Evolutionary conservation across 1,140 invertebrate species (phyloP), one percentile per base, ranked within the genome.

Genomic region (Cydia fagiglandana): DNA sequence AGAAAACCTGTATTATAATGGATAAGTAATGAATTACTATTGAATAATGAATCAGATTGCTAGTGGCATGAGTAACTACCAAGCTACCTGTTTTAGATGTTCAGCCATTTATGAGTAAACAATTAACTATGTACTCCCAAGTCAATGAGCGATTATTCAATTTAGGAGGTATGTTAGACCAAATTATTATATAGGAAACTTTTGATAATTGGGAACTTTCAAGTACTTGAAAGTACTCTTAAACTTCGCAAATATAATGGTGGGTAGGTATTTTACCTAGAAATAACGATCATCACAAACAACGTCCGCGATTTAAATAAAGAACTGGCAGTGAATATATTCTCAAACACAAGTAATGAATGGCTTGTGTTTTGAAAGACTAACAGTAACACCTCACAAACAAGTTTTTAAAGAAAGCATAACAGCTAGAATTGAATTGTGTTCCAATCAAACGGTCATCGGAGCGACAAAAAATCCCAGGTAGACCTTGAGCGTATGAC

Each of bases 401-500:
- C 56, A 3, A 61, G 56, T 61, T 61, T 61, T n/a, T 61, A 61
- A 61, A 61, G 56, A 61, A 61, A 61, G 56, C 56, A 61, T 61
- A 61, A 61, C 20, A 61, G 20, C 56, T 24, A 61, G 56, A 61
- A 61, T 61, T 61, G 53, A 61, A 20, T 61, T 61, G 66, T 70
- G 34, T 45, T 45, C 66, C 66, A 70, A 70, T 70, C 34, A 17
- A 70, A 38, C 64, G 30, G 30, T 70, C 66, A 38, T 17, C 66
- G 30, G 34, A n/a, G 34, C 66, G 34, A 70, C 66, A 70, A 70
- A 70, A 70, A 70, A 70, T 38, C 9, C 50, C 66, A 38, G 34
- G 66, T 70, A 70, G 66, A 70, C 66, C 66, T 70, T 70, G 66
- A 70, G 34, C 15, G 34, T 41, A 70, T 68, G 64, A 34, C 66